Conservation (phyloP, 2,888 invertebrate genomes). For the Cyaniris semiargus region DNA sequence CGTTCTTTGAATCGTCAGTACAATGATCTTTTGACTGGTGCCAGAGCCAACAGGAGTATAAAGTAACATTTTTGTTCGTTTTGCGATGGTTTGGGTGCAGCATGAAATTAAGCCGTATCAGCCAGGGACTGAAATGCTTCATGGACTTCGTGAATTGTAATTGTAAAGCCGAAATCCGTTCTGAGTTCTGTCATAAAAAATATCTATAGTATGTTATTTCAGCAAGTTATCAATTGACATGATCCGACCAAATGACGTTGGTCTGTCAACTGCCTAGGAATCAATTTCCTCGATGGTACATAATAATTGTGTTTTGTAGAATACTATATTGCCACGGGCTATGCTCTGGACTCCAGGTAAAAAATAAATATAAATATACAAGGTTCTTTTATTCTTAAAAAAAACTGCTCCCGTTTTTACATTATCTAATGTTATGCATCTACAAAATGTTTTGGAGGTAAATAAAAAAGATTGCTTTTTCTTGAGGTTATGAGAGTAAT, state of each 20-base stretch:
- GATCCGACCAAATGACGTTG: no score
- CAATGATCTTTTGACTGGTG: constrained; percentile 71
- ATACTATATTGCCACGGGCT: no score
- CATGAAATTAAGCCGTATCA: constrained; percentile 56
- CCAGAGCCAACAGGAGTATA: constrained; percentile 50
- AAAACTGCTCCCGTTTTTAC: background rate
- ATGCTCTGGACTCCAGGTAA: no score
- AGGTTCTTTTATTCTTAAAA: no score
- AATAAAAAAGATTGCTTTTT: constrained; percentile 72
- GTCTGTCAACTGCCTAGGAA: no score
- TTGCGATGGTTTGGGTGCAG: constrained; percentile 52
- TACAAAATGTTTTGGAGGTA: constrained; percentile 46
- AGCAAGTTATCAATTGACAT: no score
- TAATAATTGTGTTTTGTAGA: no score
- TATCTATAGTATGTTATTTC: no score
- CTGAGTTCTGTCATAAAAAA: background rate
- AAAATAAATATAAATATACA: no score
- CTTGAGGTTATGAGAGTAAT: constrained; percentile 67
- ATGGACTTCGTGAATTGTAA: constrained; percentile 28
- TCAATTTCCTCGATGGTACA: no score
- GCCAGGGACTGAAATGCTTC: constrained; percentile 35
- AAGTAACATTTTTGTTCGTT: constrained; percentile 48
- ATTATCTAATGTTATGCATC: background rate
- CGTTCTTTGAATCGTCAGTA: constrained; percentile 61
- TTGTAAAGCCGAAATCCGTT: background rate